Percentiles rank a stretch among this genome's conserved stretches.
Evolutionary conservation across 2,797 vertebrate species (phyloP).

Genomic region (Gymnoscopelus braueri): DNA sequence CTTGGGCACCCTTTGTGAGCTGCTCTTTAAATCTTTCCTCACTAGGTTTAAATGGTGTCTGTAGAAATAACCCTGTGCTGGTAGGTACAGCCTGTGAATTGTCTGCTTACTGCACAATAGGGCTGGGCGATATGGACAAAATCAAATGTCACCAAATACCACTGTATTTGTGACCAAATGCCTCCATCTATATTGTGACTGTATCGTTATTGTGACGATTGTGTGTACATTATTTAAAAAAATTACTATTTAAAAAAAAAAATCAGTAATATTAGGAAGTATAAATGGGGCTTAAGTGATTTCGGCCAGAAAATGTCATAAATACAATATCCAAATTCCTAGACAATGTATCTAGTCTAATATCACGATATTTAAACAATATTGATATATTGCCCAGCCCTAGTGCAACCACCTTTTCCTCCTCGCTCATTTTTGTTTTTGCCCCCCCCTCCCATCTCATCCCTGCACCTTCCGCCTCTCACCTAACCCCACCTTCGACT

Average conservation of each 20-base stretch:
- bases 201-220: too few relatives aligned
- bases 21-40: slow-evolving; percentile 85
- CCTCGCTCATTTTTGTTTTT: slow-evolving; percentile 14
- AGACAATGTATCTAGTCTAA: not conserved
- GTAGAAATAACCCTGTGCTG: slow-evolving; percentile 85
- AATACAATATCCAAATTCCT: too few relatives aligned
- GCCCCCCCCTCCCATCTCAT: slow-evolving; percentile 11
- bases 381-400: not conserved
- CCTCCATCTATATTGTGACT: too few relatives aligned
- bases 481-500: slow-evolving; percentile 20
- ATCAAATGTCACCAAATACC: too few relatives aligned
- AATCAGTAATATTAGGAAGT: too few relatives aligned
- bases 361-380: not conserved
- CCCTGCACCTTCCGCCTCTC: slow-evolving; percentile 23
- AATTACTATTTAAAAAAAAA: too few relatives aligned
- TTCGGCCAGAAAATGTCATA: too few relatives aligned
- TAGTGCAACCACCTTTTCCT: not conserved
- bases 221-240: too few relatives aligned
- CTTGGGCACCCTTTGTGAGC: slow-evolving; percentile 82
- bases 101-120: slow-evolving; percentile 61
- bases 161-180: too few relatives aligned
- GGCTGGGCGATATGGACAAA: too few relatives aligned
- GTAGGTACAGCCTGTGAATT: slow-evolving; percentile 85
- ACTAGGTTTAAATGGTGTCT: slow-evolving; percentile 89
- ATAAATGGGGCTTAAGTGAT: too few relatives aligned